phyloP scores from a whole-genome alignment of 2,797 vertebrate species.

The Brachymystax lenok region DNA sequence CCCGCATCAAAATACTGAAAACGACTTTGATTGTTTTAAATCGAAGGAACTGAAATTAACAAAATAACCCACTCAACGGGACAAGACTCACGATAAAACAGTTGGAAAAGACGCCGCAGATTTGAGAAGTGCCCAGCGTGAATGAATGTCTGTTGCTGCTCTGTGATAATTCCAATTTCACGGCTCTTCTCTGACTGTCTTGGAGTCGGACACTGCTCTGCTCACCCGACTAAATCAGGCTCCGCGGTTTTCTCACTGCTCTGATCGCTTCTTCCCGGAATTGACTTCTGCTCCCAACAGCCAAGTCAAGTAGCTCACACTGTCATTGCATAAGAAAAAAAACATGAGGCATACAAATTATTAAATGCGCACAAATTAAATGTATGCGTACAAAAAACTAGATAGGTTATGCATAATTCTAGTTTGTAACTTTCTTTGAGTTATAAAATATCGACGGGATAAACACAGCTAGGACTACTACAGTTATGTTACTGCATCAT shows the following conservation, averaged over 20 bases:
- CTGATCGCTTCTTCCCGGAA: background rate
- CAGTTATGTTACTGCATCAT: background rate
- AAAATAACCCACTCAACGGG: background rate
- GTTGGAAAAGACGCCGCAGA: too few relatives aligned
- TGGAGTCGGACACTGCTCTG: background rate
- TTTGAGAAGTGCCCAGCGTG: slow-evolving; percentile 19
- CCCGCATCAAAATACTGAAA: background rate
- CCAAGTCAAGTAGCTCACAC: background rate
- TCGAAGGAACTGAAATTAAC: background rate
- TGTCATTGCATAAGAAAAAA: background rate
- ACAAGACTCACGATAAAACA: background rate
- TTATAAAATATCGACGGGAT: background rate
- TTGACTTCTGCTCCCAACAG: background rate
- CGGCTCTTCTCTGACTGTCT: background rate
- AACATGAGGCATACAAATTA: background rate
- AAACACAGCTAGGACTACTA: background rate
- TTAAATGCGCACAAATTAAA: background rate
- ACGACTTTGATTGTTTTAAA: background rate
- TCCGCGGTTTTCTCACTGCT: slow-evolving; percentile 27
- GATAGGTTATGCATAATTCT: background rate
- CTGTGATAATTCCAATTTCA: slow-evolving; percentile 11
- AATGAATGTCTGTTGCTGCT: slow-evolving; percentile 23
- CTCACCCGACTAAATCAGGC: slow-evolving; percentile 50
- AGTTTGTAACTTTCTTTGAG: background rate
- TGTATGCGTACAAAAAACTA: background rate